Conservation (phyloP, 2,797 vertebrate species). For the Sebastes diaconus region DNA sequence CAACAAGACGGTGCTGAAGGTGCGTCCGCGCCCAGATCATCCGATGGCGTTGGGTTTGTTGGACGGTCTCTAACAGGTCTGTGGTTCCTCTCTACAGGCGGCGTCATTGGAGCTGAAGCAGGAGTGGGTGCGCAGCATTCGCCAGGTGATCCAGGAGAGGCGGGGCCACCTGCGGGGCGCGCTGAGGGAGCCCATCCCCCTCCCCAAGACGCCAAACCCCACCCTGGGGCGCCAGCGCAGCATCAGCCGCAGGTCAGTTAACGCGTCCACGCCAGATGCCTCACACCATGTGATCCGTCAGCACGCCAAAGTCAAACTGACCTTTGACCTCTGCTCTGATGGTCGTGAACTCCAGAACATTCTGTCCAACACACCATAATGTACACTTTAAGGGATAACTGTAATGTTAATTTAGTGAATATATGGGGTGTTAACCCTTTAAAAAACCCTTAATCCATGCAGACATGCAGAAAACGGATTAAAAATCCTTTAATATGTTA, state of each 20-base stretch:
- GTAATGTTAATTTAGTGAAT: too few relatives aligned
- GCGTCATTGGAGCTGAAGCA: slow-evolving; percentile 95
- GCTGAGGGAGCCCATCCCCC: slow-evolving; percentile 95
- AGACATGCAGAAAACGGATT: too few relatives aligned
- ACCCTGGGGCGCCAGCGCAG: slow-evolving; percentile 94
- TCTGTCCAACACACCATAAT: too few relatives aligned
- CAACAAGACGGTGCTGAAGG: slow-evolving; percentile 97
- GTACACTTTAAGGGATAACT: too few relatives aligned
- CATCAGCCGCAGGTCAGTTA: slow-evolving; percentile 91
- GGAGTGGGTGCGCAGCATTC: slow-evolving; percentile 98
- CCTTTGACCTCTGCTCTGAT: neutral
- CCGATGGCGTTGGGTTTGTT: too few relatives aligned
- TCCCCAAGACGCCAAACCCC: slow-evolving; percentile 96
- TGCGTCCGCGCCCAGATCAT: slow-evolving; percentile 34
- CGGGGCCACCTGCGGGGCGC: slow-evolving; percentile 96
- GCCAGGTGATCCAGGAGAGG: slow-evolving; percentile 98
- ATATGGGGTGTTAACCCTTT: too few relatives aligned
- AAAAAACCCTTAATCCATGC: too few relatives aligned
- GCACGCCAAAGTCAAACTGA: too few relatives aligned
- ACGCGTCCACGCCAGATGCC: neutral
- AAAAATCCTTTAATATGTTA: too few relatives aligned
- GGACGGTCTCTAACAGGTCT: neutral
- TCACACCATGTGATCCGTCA: neutral
- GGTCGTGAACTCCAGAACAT: too few relatives aligned
- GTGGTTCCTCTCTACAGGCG: slow-evolving; percentile 77